Evolutionary conservation across 2,113 vertebrate species (phyloP), one percentile per base, ranked within the genome.

Genomic region (Neolamprologus tretocephalus): DNA sequence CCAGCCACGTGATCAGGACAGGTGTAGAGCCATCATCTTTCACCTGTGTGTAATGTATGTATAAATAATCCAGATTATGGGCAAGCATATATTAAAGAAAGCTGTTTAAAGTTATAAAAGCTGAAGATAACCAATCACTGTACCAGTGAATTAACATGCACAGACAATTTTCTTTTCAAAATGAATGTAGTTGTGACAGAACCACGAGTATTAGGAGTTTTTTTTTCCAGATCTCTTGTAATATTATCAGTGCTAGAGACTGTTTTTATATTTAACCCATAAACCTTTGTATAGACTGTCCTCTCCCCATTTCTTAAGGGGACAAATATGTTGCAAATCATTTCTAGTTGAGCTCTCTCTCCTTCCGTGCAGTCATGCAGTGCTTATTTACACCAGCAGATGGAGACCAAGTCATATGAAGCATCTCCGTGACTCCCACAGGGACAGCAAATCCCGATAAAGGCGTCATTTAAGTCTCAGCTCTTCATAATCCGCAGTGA

Each of bases 161-260:
- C 37, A 16, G 37, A 42, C n/a, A 13, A 7, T 63, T 7, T 42
- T 68, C n/a, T 68, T 71, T 71, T 42, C 35, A 0, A 71, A 71
- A 26, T 28, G 13, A 73, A 47, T 47, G 23, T 0, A 10, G 40
- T 45, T 73, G 66, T 45, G 68, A 73, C 21, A 45, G 37, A 73
- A 45, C 4, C 6, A 0, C 3, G 0, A 73, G 6, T 80, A 80
- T 80, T 21, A 53, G 10, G 8, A 17, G 5, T 0, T 12, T 0
- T 6, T 26, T 17, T 1, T 17, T 31, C 0, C 10, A 66, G 61
- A 12, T n/a, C 17, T 66, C 61, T 66, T 66, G 1, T 21, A 21
- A 68, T 17, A 12, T 78, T 31, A 78, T 49, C 23, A 47, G 68
- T 28, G 40, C 9, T 28, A 3, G 23, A 75, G 71, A 78, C 17